A percentile compares a stretch with the other conserved stretches of the same genome.
These are phyloP conservation scores for Cryptosula pallasiana DNA, from an alignment of 2,888 invertebrate genomes.

Conservation along the genomic window DNA sequence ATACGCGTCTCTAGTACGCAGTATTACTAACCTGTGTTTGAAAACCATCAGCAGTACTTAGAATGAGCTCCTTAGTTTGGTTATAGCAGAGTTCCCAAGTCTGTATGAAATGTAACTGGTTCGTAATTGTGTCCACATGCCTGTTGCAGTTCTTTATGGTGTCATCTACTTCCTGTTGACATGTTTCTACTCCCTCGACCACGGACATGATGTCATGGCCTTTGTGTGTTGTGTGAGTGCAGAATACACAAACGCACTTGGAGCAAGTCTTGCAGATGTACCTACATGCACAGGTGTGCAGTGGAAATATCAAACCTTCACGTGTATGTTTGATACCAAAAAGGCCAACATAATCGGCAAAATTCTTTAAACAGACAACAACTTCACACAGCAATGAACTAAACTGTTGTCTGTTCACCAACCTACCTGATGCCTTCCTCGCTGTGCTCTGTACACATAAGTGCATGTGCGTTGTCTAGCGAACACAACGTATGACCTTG, in stretches of 20 bases:
- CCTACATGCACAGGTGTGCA: neutral
- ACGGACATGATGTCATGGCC: conserved; percentile 20
- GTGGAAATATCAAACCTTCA: neutral
- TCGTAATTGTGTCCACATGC: neutral
- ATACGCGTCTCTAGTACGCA: too few relatives aligned
- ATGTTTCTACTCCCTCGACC: neutral
- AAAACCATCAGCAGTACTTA: neutral
- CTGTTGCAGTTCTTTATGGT: neutral
- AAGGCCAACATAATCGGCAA: too few relatives aligned
- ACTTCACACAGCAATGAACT: too few relatives aligned
- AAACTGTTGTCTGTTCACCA: too few relatives aligned
- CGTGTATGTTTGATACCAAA: too few relatives aligned
- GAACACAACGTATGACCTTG: neutral
- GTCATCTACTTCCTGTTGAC: neutral
- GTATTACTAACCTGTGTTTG: neutral
- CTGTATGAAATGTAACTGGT: neutral
- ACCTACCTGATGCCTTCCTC: conserved; percentile 6
- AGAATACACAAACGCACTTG: conserved; percentile 11
- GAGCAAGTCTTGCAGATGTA: conserved; percentile 19
- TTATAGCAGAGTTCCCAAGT: conserved; percentile 10
- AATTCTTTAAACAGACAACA: too few relatives aligned
- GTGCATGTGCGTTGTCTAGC: conserved; percentile 7
- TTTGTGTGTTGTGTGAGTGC: conserved; percentile 14
- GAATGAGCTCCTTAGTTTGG: conserved; percentile 11
- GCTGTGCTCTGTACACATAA: neutral